A percentile compares a stretch with the other conserved stretches of the same genome.
These are phyloP conservation scores for Eciton burchellii DNA, from an alignment of 1,140 invertebrate genomes.

Conservation along the genomic window DNA sequence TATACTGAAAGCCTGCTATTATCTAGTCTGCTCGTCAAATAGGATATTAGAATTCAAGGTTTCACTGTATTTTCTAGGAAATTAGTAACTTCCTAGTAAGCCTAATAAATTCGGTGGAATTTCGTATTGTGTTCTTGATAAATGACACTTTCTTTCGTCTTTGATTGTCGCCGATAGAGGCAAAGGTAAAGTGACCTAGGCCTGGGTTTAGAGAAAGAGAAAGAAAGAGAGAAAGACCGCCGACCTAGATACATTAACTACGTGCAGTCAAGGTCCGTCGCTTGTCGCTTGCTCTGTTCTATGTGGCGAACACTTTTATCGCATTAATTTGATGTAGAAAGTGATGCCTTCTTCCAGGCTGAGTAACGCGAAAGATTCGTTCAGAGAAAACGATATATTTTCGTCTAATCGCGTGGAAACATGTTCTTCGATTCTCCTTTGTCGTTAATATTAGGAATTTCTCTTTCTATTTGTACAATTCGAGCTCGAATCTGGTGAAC, in stretches of 20 bases:
- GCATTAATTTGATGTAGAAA: conserved; percentile 24
- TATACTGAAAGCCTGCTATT: too few relatives aligned
- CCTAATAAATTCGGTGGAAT: neutral
- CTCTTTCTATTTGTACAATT: too few relatives aligned
- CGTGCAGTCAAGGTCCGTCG: conserved; percentile 60
- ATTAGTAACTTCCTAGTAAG: too few relatives aligned
- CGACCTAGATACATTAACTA: conserved; percentile 49
- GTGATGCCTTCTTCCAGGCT: neutral
- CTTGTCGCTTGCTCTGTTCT: conserved; percentile 1
- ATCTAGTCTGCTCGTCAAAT: too few relatives aligned
- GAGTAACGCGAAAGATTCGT: neutral
- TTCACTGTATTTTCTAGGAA: too few relatives aligned
- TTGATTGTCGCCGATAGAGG: neutral
- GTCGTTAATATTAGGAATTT: neutral
- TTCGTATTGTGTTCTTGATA: neutral
- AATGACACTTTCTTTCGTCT: neutral
- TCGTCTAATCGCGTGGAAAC: neutral
- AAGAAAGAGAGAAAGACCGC: conserved; percentile 6
- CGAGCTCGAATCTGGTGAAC: too few relatives aligned
- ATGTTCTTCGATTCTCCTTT: neutral
- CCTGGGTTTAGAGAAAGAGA: conserved; percentile 3
- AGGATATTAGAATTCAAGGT: too few relatives aligned
- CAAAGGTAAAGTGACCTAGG: neutral
- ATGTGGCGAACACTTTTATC: conserved; percentile 26
- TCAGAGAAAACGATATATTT: neutral